These are phyloP conservation scores for Gymnosoma rotundatum DNA, from an alignment of 2,888 invertebrate genomes.

Conservation along the genomic window DNA sequence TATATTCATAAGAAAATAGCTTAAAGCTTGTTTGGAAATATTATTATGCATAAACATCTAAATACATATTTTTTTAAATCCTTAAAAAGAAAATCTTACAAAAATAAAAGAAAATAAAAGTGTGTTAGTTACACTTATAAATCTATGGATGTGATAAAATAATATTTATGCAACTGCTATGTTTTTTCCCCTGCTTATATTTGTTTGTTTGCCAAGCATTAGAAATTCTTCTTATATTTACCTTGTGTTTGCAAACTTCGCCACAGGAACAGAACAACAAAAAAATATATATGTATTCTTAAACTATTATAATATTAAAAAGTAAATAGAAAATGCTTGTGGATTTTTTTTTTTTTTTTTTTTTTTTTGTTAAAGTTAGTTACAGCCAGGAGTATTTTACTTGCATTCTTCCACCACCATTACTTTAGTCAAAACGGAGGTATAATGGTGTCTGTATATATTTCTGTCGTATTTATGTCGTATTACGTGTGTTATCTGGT, in stretches of 20 bases:
- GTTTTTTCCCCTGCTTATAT: background rate
- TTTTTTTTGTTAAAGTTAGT: too few species aligned
- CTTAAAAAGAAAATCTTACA: background rate
- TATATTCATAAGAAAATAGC: too few species aligned
- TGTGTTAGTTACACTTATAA: background rate
- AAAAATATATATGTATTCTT: background rate
- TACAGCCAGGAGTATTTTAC: too few species aligned
- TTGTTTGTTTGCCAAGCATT: background rate
- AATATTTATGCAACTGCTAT: slow-evolving; percentile 60
- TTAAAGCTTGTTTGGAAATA: too few species aligned
- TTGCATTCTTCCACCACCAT: background rate
- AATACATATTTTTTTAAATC: background rate
- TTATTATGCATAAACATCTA: too few species aligned
- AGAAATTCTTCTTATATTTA: slow-evolving; percentile 4
- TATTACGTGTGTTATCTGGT: slow-evolving; percentile 42
- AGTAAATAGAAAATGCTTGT: slow-evolving; percentile 28
- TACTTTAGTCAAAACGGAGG: background rate
- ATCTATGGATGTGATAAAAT: slow-evolving; percentile 51
- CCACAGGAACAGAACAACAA: background rate
- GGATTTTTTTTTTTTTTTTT: background rate
- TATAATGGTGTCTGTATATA: background rate
- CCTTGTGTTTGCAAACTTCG: background rate
- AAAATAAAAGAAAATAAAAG: slow-evolving; percentile 4
- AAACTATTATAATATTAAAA: slow-evolving; percentile 36
- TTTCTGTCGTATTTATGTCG: background rate